Evolutionary conservation across 2,888 invertebrate species (phyloP), one percentile per base, ranked within the genome.

Genomic region (Drosophila paranaensis): DNA sequence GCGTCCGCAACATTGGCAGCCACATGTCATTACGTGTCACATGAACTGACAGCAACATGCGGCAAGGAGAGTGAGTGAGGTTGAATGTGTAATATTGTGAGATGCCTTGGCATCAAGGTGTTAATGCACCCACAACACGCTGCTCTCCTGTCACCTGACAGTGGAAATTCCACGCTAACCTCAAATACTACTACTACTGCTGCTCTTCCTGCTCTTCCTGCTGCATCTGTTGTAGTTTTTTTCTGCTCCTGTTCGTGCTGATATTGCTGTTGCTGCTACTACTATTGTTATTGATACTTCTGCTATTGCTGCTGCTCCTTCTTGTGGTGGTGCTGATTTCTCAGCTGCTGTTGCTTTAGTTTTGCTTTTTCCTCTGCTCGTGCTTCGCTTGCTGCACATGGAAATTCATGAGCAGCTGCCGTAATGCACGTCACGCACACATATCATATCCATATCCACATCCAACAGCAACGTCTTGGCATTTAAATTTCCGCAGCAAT

Each of bases 11-110:
- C 85, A 79, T 82, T 81, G 83, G 63, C 88, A 82, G 76, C 76
- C 86, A 71, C 86, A 85, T 86, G 88, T 82, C 88, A 86, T 88
- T 82, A 82, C 76, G 81, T 85, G 88, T 78, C 68, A 77, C 75
- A 75, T 64, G 37, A 60, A 45, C 62, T 71, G 66, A 53, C 67
- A 69, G 48, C 58, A 45, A 71, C 60, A 60, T 57, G 51, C 60
- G 70, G 46, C 51, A 35, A 55, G 8, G n/a, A 60, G 45, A 13
- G 14, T 27, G 57, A 60, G 60, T 58, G 65, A n/a, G n/a, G 13
- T 2, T 33, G 16, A 14, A 13, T 55, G 16, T 27, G 57, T 37
- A 10, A 57, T 35, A 58, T 25, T 40, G 16, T n/a, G 20, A 60
- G 62, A 62, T 75, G 73, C 54, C 69, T 61, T 72, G 71, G 55